A percentile compares a stretch with the other conserved stretches of the same genome.
Conservation (phyloP, 2,113 vertebrate genomes). For the Sciurus niger region DNA sequence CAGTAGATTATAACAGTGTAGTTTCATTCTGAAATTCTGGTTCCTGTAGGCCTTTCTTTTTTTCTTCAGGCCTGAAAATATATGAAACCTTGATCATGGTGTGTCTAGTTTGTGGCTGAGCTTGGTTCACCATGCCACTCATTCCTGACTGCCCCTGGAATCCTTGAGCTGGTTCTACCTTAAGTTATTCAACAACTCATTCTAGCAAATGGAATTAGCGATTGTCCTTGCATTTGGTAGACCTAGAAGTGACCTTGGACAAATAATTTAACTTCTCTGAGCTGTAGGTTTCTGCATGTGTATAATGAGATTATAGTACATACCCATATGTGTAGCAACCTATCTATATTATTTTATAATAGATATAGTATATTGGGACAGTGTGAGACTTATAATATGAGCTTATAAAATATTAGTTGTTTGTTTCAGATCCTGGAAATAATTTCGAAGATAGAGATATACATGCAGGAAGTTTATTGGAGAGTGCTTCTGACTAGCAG, state of each 20-base stretch:
- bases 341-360: background rate
- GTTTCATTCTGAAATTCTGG: slow-evolving; percentile 65
- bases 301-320: slow-evolving; percentile 17
- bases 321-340: background rate
- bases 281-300: slow-evolving; percentile 18
- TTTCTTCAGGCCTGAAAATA: slow-evolving; percentile 34
- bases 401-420: background rate
- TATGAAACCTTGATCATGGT: slow-evolving; percentile 41
- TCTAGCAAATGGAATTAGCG: background rate
- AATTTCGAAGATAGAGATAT: slow-evolving; percentile 8
- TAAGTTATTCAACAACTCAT: background rate
- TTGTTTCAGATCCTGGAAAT: slow-evolving; percentile 31
- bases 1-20: slow-evolving; percentile 13
- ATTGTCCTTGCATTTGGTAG: slow-evolving; percentile 13
- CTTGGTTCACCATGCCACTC: background rate
- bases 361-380: background rate
- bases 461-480: background rate
- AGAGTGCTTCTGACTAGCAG: background rate
- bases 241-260: background rate
- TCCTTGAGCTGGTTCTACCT: background rate
- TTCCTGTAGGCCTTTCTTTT: slow-evolving; percentile 19
- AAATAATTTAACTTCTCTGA: slow-evolving; percentile 45
- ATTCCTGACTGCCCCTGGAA: background rate
- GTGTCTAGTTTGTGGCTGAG: background rate
- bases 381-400: slow-evolving; percentile 1